Conservation (phyloP, 2,797 vertebrate species). For the Pangasius macronema region DNA sequence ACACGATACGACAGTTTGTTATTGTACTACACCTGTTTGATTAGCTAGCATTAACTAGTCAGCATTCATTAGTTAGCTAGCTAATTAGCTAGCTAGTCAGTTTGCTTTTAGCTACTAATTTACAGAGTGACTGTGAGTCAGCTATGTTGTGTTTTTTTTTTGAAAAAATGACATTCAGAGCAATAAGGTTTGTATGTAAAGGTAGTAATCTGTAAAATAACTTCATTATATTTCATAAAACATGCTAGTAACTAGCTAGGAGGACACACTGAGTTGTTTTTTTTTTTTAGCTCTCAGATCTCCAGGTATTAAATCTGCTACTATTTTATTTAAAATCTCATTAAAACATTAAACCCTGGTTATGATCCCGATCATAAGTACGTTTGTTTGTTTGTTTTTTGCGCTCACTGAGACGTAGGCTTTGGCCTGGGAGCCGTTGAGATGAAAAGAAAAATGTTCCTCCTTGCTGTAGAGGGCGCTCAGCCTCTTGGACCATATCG, state of each 20-base stretch:
- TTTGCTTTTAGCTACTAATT: background rate
- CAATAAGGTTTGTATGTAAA: constrained; percentile 17
- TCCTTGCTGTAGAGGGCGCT: constrained; percentile 86
- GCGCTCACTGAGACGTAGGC: constrained; percentile 90
- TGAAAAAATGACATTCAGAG: no score
- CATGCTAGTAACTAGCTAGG: background rate
- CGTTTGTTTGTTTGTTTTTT: background rate
- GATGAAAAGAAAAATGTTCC: constrained; percentile 72
- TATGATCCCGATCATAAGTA: background rate
- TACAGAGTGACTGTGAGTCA: no score
- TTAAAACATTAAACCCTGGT: background rate
- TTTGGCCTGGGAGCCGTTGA: constrained; percentile 84
- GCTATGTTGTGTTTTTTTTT: no score
- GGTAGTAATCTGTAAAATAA: background rate
- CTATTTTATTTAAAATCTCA: background rate
- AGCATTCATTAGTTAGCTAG: background rate
- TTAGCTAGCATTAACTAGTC: background rate
- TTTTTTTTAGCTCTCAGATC: background rate
- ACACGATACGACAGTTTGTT: background rate
- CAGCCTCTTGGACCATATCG: constrained; percentile 90
- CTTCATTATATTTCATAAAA: background rate
- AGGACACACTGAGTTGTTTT: background rate
- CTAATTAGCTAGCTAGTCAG: background rate
- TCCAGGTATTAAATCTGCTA: background rate
- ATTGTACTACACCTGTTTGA: background rate